Base-by-base conservation (phyloP, 2,888 invertebrate species). In the Lycophotia porphyrea region DNA sequence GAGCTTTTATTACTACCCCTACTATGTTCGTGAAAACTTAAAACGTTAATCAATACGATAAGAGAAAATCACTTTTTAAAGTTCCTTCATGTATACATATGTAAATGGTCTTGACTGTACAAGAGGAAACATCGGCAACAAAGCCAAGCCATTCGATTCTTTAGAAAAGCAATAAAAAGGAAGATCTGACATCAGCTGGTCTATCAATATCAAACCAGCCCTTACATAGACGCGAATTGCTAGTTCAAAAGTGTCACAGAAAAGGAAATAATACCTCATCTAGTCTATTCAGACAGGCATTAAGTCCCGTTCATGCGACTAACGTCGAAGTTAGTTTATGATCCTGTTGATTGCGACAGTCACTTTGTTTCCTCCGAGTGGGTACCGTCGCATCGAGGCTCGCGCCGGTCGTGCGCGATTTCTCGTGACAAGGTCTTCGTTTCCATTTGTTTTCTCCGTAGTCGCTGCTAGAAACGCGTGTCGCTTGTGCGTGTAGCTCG, bases 101-200 rank as follows among this genome's bases (percentile, higher is more conserved):
- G n/a, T n/a, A 3, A 42, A 42, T 42, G 42, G 13, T 42, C 42
- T 42, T 42, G 42, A 42, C 42, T 42, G 42, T 42, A 42, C 63
- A 63, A 63, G 36, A 39, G 15, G 5, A 63, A 39, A 63, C 47
- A 36, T 39, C 4, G 42, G 36, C 36, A 60, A 66, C 61, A 67
- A 67, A 63, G 15, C 24, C 39, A 15, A 31, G 18, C 42, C 69
- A 80, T 66, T 60, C 69, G n/a, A 7, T 52, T 63, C 60, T 52
- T 24, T 44, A 75, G 24, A 65, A 31, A 31, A 47, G 1, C 15
- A 21, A 58, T 52, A 68, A 64, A 83, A 78, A 80, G n/a, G 31
- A 47, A 7, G 39, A 39, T 7, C n/a, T 60, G 68, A 31, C 31
- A 27, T 11, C 13, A 34, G 15, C 11, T 24, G 49, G 49, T 44